Conservation (phyloP, 2,797 vertebrate species). For the Arrhamphus sclerolepis region DNA sequence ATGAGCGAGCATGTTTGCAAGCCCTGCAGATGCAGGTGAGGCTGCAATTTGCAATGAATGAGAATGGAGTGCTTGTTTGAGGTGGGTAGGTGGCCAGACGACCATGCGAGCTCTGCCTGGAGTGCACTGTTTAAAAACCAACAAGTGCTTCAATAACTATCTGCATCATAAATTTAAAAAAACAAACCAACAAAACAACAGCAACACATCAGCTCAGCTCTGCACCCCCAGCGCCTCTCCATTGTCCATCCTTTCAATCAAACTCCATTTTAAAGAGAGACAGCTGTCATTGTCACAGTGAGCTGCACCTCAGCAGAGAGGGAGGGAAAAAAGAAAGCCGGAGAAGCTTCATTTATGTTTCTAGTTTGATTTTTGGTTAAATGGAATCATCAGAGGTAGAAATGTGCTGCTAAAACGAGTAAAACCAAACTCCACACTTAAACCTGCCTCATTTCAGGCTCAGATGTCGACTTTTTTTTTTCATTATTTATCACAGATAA, state of each 20-base stretch:
- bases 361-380: not conserved
- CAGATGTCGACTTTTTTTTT: not conserved
- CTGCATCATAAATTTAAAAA: too few relatives aligned
- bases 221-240: conserved; percentile 23
- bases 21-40: conserved; percentile 37
- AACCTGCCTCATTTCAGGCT: conserved; percentile 1
- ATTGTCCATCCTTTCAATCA: conserved; percentile 30
- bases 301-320: not conserved
- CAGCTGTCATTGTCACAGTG: not conserved
- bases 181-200: not conserved
- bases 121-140: too few relatives aligned
- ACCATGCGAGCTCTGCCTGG: too few relatives aligned
- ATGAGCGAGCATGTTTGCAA: conserved; percentile 23
- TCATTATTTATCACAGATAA: not conserved
- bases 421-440: conserved; percentile 8
- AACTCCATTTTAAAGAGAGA: conserved; percentile 19
- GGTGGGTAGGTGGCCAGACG: conserved; percentile 8
- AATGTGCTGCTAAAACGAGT: not conserved
- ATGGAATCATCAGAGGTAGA: not conserved
- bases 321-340: not conserved
- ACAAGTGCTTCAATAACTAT: too few relatives aligned
- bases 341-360: not conserved
- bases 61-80: conserved; percentile 51
- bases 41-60: conserved; percentile 46
- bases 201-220: conserved; percentile 11